Evolutionary conservation across 2,797 vertebrate species (phyloP), one percentile per base, ranked within the genome.

Genomic region (Enteromius unitaeniatus): DNA sequence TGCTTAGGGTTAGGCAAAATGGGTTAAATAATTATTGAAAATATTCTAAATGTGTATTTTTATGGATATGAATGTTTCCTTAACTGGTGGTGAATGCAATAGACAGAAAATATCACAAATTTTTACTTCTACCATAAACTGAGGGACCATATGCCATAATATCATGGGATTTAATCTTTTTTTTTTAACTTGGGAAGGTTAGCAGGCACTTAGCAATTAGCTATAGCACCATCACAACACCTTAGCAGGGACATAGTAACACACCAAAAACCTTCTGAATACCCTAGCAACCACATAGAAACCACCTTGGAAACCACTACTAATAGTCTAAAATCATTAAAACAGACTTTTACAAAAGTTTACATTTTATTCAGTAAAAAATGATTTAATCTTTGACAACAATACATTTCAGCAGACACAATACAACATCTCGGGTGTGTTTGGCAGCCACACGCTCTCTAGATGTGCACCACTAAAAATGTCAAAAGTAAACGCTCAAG

Each of bases 341-440:
- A 67, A 8, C 8, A 37, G 1, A 28, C 1, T 28, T 62, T 15
- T 62, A 28, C 6, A n/a, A n/a, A 58, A 3, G 55, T 74, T 53
- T 28, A 74, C 17, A 74, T 34, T 37, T 74, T 55, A 53, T 14
- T 21, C 4, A 34, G 10, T 67, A 8, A 31, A 49, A 49, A 73
- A 58, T 26, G 2, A n/a, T 67, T 67, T n/a, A 37, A 10, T 58
- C 49, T 55, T 74, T 37, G 72, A 74, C 28, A 53, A 74, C 51
- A 76, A 76, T 76, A 17, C 34, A 42, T 58, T 58, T 58, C 21
- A 76, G 74, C 53, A 60, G 53, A 76, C 21, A 76, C 74, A 76
- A 76, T 58, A 76, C 21, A 58, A 14, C 21, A 1, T 55, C 21
- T 37, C 34, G 1, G 19, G 5, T 81, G 23, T 81, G 68, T 42